Conservation (phyloP, 2,113 vertebrate genomes). For the Clarias macrocephalus region DNA sequence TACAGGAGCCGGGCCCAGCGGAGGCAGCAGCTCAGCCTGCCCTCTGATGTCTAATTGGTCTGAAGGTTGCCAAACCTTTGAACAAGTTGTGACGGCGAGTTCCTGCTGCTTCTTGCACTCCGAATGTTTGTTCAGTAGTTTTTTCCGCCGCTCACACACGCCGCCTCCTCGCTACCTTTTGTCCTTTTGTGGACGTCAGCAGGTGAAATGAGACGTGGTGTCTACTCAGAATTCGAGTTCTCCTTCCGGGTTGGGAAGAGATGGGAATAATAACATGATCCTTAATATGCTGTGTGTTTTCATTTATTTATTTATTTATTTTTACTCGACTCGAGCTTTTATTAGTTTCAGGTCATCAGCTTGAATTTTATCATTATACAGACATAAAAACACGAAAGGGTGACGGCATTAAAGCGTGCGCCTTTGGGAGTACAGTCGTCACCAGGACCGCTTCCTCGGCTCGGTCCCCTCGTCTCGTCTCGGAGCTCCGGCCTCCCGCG, state of each 20-base stretch:
- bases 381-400: background rate
- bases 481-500: conserved; percentile 58
- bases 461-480: background rate
- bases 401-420: background rate
- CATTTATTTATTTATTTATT: background rate
- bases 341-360: background rate
- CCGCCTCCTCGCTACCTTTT: conserved; percentile 16
- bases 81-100: conserved; percentile 69
- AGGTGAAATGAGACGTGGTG: conserved; percentile 13
- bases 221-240: background rate
- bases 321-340: background rate
- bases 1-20: conserved; percentile 60
- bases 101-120: conserved; percentile 61
- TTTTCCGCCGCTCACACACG: background rate
- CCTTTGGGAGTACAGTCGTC: conserved; percentile 17
- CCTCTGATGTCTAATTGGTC: conserved; percentile 76
- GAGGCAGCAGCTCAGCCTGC: conserved; percentile 64
- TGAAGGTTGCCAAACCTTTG: conserved; percentile 75
- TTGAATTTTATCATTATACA: background rate
- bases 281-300: background rate
- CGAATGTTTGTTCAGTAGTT: conserved; percentile 66
- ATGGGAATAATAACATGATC: background rate
- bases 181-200: conserved; percentile 13
- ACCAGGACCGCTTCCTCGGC: conserved; percentile 1
- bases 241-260: conserved; percentile 27